Conservation (phyloP, 2,888 invertebrate genomes). For the Ennomos quercinarius region DNA sequence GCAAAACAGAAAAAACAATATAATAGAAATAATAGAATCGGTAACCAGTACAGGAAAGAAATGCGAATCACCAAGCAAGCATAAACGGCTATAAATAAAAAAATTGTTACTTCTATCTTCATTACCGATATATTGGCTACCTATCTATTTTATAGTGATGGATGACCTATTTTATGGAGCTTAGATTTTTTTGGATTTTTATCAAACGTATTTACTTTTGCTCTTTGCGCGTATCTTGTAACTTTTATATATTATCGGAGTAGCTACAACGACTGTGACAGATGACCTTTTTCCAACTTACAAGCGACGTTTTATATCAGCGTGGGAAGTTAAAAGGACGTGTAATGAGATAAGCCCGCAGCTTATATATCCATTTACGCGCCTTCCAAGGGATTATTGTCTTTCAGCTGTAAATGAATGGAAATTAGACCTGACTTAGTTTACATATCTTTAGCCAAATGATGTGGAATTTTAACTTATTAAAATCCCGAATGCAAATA, state of each 20-base stretch:
- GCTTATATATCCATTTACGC: conserved; percentile 9
- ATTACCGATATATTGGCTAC: too few relatives aligned
- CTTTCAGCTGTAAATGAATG: conserved; percentile 5
- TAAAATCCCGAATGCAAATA: conserved; percentile 4
- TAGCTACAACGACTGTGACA: neutral
- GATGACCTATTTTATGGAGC: too few relatives aligned
- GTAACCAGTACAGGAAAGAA: too few relatives aligned
- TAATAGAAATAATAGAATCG: too few relatives aligned
- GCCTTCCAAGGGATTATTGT: conserved; percentile 8
- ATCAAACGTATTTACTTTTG: too few relatives aligned
- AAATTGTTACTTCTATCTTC: too few relatives aligned
- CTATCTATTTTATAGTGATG: too few relatives aligned
- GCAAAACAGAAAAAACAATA: too few relatives aligned
- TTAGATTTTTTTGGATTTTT: too few relatives aligned
- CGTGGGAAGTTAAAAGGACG: conserved; percentile 23
- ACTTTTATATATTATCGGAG: neutral
- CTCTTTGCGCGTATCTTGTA: too few relatives aligned
- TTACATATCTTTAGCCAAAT: conserved; percentile 16
- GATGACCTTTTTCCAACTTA: neutral
- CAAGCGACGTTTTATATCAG: conserved; percentile 2
- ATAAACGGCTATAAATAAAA: too few relatives aligned
- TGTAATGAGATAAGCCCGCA: conserved; percentile 18
- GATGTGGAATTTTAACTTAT: conserved; percentile 1
- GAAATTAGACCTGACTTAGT: conserved; percentile 17
- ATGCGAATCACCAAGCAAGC: too few relatives aligned